Conservation (phyloP, 1,140 invertebrate species). For the Eciton burchellii region DNA sequence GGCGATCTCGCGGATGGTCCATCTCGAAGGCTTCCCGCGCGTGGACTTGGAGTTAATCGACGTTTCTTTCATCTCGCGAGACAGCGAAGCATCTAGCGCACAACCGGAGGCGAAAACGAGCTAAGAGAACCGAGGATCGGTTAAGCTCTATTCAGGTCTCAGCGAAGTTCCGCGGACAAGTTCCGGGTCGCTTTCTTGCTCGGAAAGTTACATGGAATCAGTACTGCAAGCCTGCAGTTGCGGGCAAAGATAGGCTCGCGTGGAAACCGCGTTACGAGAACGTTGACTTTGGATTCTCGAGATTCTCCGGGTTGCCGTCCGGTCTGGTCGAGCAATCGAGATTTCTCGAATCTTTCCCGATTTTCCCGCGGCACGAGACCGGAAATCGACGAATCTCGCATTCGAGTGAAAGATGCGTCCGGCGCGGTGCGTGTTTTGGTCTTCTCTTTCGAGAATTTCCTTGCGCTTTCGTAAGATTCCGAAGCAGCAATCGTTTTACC, state of each 20-base stretch:
- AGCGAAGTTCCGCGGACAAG: slow-evolving; percentile 36
- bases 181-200: slow-evolving; percentile 42
- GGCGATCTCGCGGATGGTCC: not conserved
- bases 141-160: slow-evolving; percentile 28
- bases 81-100: slow-evolving; percentile 26
- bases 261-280: not conserved
- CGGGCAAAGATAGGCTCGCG: slow-evolving; percentile 25
- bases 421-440: too few relatives aligned
- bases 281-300: not conserved
- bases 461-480: not conserved
- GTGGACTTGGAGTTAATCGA: slow-evolving; percentile 12
- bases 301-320: too few relatives aligned
- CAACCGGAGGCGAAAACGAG: slow-evolving; percentile 24
- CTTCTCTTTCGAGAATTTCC: not conserved
- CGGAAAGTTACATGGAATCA: slow-evolving; percentile 44
- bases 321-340: too few relatives aligned
- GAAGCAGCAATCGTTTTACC: too few relatives aligned
- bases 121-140: not conserved
- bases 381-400: too few relatives aligned
- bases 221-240: slow-evolving; percentile 24
- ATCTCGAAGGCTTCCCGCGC: slow-evolving; percentile 3
- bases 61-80: slow-evolving; percentile 39
- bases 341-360: too few relatives aligned
- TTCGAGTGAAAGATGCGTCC: too few relatives aligned
- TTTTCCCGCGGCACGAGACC: too few relatives aligned